phyloP scores from a whole-genome alignment of 2,888 invertebrate genomes.

The Mimumesa dahlbomi region DNA sequence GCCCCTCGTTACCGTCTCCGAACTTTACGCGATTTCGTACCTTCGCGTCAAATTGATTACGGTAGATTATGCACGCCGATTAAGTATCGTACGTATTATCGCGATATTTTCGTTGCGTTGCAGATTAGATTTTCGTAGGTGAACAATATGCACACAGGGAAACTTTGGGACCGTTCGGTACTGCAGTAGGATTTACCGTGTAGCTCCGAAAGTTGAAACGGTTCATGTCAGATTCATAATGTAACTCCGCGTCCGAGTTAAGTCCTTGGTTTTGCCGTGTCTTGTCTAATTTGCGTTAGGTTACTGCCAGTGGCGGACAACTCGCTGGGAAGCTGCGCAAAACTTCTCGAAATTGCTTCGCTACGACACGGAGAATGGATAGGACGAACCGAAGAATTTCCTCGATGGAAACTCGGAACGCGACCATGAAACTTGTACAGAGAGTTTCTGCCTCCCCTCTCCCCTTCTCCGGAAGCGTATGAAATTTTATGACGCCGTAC shows the following conservation, averaged over 20 bases:
- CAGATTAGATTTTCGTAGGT: background rate
- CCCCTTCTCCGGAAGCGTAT: background rate
- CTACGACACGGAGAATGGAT: background rate
- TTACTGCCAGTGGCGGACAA: conserved; percentile 9
- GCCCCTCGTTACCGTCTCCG: too few relatives aligned
- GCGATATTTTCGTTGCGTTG: background rate
- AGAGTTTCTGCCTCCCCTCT: too few relatives aligned
- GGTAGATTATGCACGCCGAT: background rate
- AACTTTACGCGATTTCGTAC: background rate
- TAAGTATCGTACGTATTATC: conserved; percentile 3
- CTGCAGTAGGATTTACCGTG: background rate
- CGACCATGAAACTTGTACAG: too few relatives aligned
- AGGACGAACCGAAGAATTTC: background rate
- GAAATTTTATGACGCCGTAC: background rate
- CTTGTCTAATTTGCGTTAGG: conserved; percentile 17
- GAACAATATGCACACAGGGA: background rate
- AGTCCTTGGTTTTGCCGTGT: conserved; percentile 19
- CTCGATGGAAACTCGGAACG: background rate
- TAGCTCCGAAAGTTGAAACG: conserved; percentile 22
- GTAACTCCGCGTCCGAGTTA: conserved; percentile 8
- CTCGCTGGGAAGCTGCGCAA: background rate
- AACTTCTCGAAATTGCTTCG: background rate
- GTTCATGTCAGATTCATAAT: conserved; percentile 22
- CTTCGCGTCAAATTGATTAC: background rate
- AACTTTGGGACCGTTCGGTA: conserved; percentile 1